A percentile compares a stretch with the other conserved stretches of the same genome.
phyloP scores from a whole-genome alignment of 1,140 invertebrate species.

The Watersipora subatra region DNA sequence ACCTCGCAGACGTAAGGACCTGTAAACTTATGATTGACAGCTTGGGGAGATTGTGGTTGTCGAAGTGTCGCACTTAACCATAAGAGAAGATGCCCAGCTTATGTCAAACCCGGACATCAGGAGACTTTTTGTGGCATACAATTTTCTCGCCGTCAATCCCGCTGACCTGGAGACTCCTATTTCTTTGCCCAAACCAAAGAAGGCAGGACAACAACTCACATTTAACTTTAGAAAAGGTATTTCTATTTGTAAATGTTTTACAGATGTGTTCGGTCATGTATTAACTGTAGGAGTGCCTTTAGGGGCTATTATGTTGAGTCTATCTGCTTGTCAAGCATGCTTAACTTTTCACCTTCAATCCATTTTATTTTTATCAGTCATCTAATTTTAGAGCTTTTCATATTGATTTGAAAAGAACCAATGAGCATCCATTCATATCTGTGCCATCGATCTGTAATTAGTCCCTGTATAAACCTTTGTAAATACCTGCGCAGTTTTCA shows the following conservation, averaged over 20 bases:
- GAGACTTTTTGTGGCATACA: slow-evolving; percentile 40
- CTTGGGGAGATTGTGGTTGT: slow-evolving; percentile 12
- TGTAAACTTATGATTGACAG: too few relatives aligned
- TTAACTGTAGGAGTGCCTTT: slow-evolving; percentile 46
- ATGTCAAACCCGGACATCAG: slow-evolving; percentile 28
- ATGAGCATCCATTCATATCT: too few relatives aligned
- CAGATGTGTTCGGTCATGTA: too few relatives aligned
- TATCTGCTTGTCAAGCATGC: background rate
- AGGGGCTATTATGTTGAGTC: background rate
- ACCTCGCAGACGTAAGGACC: too few relatives aligned
- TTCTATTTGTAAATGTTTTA: slow-evolving; percentile 59
- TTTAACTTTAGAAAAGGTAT: slow-evolving; percentile 42
- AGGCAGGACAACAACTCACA: slow-evolving; percentile 24
- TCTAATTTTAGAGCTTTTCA: background rate
- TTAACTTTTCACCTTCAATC: background rate
- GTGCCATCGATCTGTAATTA: too few relatives aligned
- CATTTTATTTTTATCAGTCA: background rate
- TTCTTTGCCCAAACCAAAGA: slow-evolving; percentile 37
- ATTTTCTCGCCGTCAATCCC: slow-evolving; percentile 36
- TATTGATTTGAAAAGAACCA: too few relatives aligned
- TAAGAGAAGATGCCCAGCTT: slow-evolving; percentile 24
- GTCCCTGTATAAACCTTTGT: too few relatives aligned
- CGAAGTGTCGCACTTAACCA: slow-evolving; percentile 24
- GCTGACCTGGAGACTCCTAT: slow-evolving; percentile 41
- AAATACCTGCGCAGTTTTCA: too few relatives aligned